phyloP scores from a whole-genome alignment of 1,140 invertebrate species.

The Ostrea edulis region DNA sequence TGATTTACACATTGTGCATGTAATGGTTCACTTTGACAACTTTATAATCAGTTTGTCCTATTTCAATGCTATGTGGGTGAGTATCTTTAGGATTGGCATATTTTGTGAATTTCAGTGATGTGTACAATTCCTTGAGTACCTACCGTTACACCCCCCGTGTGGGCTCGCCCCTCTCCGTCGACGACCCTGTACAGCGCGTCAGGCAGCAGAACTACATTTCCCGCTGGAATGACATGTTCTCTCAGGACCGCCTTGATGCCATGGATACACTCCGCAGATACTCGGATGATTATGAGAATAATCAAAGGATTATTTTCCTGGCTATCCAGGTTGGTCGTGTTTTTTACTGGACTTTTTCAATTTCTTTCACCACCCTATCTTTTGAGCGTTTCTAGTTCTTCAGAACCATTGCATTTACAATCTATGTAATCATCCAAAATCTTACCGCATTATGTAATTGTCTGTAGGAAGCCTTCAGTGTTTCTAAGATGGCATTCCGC shows the following conservation, averaged over 20 bases:
- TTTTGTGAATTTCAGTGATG: slow-evolving; percentile 57
- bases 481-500: slow-evolving; percentile 77
- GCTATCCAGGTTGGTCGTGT: slow-evolving; percentile 70
- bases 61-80: neutral
- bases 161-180: slow-evolving; percentile 71
- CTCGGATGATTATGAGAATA: slow-evolving; percentile 78
- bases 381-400: neutral
- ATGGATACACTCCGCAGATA: slow-evolving; percentile 77
- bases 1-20: neutral
- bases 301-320: slow-evolving; percentile 76
- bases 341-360: neutral
- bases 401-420: neutral
- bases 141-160: slow-evolving; percentile 71
- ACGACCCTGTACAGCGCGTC: slow-evolving; percentile 77
- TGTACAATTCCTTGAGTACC: slow-evolving; percentile 56
- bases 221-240: slow-evolving; percentile 78
- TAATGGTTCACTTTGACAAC: neutral
- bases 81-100: neutral
- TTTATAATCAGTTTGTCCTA: neutral
- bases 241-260: slow-evolving; percentile 75
- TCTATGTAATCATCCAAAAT: neutral
- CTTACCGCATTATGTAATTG: slow-evolving; percentile 29
- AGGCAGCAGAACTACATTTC: slow-evolving; percentile 75
- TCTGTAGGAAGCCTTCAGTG: slow-evolving; percentile 77
- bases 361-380: neutral